Conservation (phyloP, 2,888 invertebrate species). For the Hirtodrosophila duncani region DNA sequence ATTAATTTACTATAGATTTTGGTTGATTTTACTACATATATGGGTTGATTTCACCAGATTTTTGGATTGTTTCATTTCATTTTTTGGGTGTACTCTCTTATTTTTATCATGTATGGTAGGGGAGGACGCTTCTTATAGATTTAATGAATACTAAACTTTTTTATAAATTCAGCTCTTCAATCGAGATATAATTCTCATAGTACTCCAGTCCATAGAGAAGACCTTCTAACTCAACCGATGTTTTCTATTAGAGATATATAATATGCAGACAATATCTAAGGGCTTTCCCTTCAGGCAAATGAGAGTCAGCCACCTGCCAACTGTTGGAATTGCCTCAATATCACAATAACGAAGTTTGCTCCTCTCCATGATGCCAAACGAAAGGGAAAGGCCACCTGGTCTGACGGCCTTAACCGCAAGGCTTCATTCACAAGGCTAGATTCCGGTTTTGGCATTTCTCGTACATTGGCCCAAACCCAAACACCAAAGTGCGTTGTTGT, state of each 20-base stretch:
- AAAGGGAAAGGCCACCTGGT: constrained; percentile 63
- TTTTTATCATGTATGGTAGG: no score
- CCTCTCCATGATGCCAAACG: constrained; percentile 32
- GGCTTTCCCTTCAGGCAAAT: no score
- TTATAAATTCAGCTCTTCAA: background rate
- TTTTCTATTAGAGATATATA: no score
- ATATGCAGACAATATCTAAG: no score
- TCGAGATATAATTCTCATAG: no score
- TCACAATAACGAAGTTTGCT: background rate
- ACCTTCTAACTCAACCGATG: no score
- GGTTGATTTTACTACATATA: no score
- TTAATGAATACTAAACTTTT: background rate
- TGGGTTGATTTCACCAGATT: background rate
- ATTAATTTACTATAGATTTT: no score
- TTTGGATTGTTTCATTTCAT: background rate
- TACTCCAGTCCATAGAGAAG: no score
- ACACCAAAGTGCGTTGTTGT: constrained; percentile 41
- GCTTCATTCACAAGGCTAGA: constrained; percentile 14
- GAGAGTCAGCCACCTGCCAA: constrained; percentile 2
- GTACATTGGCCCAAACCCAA: constrained; percentile 54
- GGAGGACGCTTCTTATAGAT: no score
- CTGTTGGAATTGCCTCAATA: constrained; percentile 29
- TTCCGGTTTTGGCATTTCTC: constrained; percentile 54
- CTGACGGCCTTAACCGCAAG: no score
- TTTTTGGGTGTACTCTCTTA: no score